These are phyloP conservation scores for Pelecanus crispus DNA, from an alignment of 2,113 vertebrate genomes.

Conservation along the genomic window DNA sequence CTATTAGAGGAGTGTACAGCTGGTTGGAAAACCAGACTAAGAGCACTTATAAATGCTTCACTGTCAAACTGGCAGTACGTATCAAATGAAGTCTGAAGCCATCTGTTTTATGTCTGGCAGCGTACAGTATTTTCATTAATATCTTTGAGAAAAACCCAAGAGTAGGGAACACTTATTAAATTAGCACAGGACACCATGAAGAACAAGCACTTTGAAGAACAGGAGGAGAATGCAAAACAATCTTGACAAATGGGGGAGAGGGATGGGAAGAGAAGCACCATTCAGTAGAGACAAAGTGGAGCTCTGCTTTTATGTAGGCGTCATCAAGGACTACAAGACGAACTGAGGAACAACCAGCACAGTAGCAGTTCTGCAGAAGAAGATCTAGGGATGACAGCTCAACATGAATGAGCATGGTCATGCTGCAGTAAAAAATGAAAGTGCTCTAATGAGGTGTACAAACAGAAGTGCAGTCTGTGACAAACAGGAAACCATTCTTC, in stretches of 20 bases:
- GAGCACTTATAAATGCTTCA: conserved; percentile 51
- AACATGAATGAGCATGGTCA: neutral
- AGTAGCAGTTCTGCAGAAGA: neutral
- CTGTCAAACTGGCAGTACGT: conserved; percentile 37
- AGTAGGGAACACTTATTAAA: conserved; percentile 40
- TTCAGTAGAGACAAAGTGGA: neutral
- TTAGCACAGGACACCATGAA: conserved; percentile 40
- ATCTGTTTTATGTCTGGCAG: conserved; percentile 64
- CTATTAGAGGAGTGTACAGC: conserved; percentile 17
- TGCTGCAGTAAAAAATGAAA: conserved; percentile 40
- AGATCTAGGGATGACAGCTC: neutral
- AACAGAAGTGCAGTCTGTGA: conserved; percentile 4
- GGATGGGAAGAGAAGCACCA: neutral
- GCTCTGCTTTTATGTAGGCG: neutral
- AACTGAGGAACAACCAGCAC: neutral
- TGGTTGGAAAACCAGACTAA: conserved; percentile 50
- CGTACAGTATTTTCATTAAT: conserved; percentile 55
- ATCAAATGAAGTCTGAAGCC: conserved; percentile 62
- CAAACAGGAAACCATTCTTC: conserved; percentile 30
- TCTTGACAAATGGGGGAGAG: neutral
- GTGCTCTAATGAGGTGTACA: neutral
- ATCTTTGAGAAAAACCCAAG: neutral
- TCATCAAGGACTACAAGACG: neutral
- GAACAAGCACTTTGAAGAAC: conserved; percentile 17
- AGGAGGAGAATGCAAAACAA: conserved; percentile 30